Base-by-base conservation (phyloP, 2,888 invertebrate genomes). In the Spisula solida region DNA sequence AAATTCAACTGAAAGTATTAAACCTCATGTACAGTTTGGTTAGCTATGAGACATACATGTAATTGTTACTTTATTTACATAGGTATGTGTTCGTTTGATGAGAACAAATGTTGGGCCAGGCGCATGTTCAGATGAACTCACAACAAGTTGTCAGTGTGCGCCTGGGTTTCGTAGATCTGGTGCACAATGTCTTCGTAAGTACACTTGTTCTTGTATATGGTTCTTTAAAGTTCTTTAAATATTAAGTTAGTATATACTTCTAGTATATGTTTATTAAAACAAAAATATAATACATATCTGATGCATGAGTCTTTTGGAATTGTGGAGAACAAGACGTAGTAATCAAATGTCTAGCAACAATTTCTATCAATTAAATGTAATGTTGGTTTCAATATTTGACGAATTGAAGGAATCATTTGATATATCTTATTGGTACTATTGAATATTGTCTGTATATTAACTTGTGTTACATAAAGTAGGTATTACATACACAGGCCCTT, bases 71-170 rank as follows among this genome's bases (percentile, higher is more conserved):
- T 66, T 66, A 25, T 66, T 66, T 20, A 56, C 14, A 25, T 16
- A 81, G 81, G 51, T 25, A 51, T 81, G 81, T 81, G 81, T 29
- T 81, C 81, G 18, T 81, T 55, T 31, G 55, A 81, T 14, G 8
- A 12, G 6, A 48, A 51, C 51, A 81, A 81, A 18, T 81, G 81
- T 31, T 81, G 81, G n/a, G 81, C 81, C 81, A 14, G 81, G 81
- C 0, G 12, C 48, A 16, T 81, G 81, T 16, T 51, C 55, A 14
- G 51, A 81, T 29, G 51, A 29, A 29, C 18, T 81, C 25, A 55
- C 81, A 0, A 29, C 51, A 55, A 51, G 29, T 31, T 81, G 81
- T 18, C 1, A 18, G 12, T 81, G 81, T 81, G 81, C 14, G 4
- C 31, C 81, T 10, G 55, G 47, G 0, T 81, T 81, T 81, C n/a